A percentile compares a stretch with the other conserved stretches of the same genome.
phyloP scores from a whole-genome alignment of 2,888 invertebrate genomes.

The Schizotus pectinicornis region DNA sequence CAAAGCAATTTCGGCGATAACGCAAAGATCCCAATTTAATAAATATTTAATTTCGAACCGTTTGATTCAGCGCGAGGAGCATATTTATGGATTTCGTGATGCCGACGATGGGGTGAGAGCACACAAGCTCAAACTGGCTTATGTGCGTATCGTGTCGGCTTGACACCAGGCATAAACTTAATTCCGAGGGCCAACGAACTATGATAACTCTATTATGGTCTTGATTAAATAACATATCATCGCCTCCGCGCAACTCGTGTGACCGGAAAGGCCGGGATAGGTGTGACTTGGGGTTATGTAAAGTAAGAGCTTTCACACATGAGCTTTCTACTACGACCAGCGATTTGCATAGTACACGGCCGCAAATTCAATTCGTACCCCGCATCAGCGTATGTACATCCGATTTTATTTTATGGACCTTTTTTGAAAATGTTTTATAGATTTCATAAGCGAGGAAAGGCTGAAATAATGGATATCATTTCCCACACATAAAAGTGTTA shows the following conservation, averaged over 20 bases:
- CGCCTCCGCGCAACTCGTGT: constrained; percentile 10
- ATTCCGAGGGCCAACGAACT: constrained; percentile 16
- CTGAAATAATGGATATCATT: too few species aligned
- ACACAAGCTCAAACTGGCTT: constrained; percentile 4
- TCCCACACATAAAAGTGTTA: too few species aligned
- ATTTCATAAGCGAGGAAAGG: too few species aligned
- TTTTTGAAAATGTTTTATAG: too few species aligned
- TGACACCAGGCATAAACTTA: constrained; percentile 7
- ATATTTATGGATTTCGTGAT: not conserved
- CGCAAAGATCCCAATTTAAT: not conserved
- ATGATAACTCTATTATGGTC: constrained; percentile 13
- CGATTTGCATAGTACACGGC: too few species aligned
- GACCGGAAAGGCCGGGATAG: constrained; percentile 7
- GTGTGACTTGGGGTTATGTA: not conserved
- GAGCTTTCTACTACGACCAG: too few species aligned
- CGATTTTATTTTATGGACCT: too few species aligned
- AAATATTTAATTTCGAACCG: too few species aligned
- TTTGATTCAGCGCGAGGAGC: too few species aligned
- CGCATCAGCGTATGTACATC: too few species aligned
- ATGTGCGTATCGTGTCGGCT: not conserved
- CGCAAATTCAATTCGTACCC: too few species aligned
- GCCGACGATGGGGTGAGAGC: not conserved
- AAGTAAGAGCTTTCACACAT: too few species aligned
- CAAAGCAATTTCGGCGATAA: constrained; percentile 7
- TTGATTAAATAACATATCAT: constrained; percentile 17